phyloP scores from a whole-genome alignment of 2,797 vertebrate genomes.

The Sebastolobus altivelis region DNA sequence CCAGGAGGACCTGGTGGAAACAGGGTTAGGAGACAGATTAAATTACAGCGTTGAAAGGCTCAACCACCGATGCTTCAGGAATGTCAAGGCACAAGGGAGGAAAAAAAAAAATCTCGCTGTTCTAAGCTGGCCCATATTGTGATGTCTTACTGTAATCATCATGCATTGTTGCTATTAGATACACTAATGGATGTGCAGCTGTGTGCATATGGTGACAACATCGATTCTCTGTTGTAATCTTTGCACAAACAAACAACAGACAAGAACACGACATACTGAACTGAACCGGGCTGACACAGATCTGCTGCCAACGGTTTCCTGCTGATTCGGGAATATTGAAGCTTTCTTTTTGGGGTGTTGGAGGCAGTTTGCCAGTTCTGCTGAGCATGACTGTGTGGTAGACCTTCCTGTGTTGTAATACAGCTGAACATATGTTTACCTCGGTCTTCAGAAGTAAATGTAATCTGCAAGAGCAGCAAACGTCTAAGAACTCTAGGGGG shows the following conservation, averaged over 20 bases:
- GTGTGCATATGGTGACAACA: conserved; percentile 29
- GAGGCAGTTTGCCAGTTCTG: conserved; percentile 45
- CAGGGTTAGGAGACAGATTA: conserved; percentile 23
- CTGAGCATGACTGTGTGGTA: conserved; percentile 55
- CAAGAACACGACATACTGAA: conserved; percentile 41
- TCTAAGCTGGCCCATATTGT: conserved; percentile 8
- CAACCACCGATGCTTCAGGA: conserved; percentile 13
- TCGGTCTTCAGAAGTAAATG: conserved; percentile 75
- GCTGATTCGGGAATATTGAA: conserved; percentile 57
- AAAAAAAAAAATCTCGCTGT: conserved; percentile 18
- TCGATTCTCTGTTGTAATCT: conserved; percentile 52
- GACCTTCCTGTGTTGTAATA: conserved; percentile 66
- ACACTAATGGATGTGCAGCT: conserved; percentile 45
- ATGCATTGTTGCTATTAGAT: conserved; percentile 32
- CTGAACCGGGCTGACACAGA: conserved; percentile 50
- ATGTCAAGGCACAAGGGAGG: conserved; percentile 8
- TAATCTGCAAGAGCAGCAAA: conserved; percentile 76
- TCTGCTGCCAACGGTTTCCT: conserved; percentile 58
- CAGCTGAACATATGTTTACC: conserved; percentile 79
- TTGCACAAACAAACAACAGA: conserved; percentile 54
- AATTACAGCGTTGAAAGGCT: conserved; percentile 40
- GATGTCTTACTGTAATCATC: conserved; percentile 27
- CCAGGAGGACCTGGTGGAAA: conserved; percentile 92
- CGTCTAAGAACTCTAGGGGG: conserved; percentile 65
- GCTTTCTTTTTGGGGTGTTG: conserved; percentile 25